Base-by-base conservation (phyloP, 1,140 invertebrate genomes). In the Papilio polytes region DNA sequence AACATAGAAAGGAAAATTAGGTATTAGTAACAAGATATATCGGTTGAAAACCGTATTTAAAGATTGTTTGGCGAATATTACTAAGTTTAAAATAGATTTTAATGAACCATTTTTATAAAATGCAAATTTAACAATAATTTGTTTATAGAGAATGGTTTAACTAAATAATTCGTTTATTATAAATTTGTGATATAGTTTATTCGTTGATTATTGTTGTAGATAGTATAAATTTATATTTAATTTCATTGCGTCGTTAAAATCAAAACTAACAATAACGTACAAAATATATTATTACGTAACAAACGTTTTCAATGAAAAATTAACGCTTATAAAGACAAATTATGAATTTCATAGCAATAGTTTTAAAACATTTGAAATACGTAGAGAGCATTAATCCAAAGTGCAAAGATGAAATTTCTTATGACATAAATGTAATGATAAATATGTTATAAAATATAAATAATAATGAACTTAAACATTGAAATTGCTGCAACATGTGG, bases 1-100 rank as follows among this genome's bases (percentile, higher is more conserved):
- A 84, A 74, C 53, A 72, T 86, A 85, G 85, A 79, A 78, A 83
- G 82, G 74, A 78, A 80, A 72, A 82, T 83, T 87, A 78, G 51
- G 66, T 81, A 82, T 87, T 85, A 78, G 74, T 80, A 80, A 82
- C 82, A 73, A 81, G 76, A 81, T 51, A 74, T 81, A 70, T 15
- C 63, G 77, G 81, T 83, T 85, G 80, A 48, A 48, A 74, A 74
- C 46, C 73, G 46, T 26, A 51, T 15, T 9, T 26, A 13, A 51
- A 51, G 44, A 48, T 74, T 46, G n/a, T 26, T 48, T 51, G 18
- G 20, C n/a, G 46, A 48, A 48, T n/a, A n/a, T n/a, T n/a, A n/a
- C n/a, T n/a, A n/a, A n/a, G n/a, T n/a, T n/a, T n/a, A n/a, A n/a
- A n/a, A n/a, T n/a, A n/a, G n/a, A n/a, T n/a, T n/a, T n/a, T n/a